Percentiles rank a stretch among this genome's conserved stretches.
Conservation (phyloP, 2,888 invertebrate genomes). For the Calameuta pallipes region DNA sequence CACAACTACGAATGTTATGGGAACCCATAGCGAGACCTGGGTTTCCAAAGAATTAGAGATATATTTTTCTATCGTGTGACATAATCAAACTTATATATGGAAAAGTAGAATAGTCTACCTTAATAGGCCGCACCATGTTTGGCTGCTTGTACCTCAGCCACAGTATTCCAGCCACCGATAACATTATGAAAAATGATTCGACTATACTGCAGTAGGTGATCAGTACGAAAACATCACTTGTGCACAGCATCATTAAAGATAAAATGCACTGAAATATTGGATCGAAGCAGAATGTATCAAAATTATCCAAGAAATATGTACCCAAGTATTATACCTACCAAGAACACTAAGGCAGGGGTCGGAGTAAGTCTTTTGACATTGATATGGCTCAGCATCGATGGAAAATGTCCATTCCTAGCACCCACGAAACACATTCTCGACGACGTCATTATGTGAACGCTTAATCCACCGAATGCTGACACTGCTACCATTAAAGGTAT, state of each 20-base stretch:
- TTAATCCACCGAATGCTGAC: conserved; percentile 92
- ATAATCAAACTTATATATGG: neutral
- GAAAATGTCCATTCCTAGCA: conserved; percentile 91
- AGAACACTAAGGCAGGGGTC: conserved; percentile 82
- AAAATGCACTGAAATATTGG: conserved; percentile 77
- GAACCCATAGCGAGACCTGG: conserved; percentile 80
- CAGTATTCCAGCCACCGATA: conserved; percentile 86
- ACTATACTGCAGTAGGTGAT: conserved; percentile 94
- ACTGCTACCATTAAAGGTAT: conserved; percentile 94
- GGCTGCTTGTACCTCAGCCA: conserved; percentile 86
- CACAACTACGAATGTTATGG: conserved; percentile 80
- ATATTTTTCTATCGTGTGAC: neutral
- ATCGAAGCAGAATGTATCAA: neutral
- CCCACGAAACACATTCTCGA: conserved; percentile 93
- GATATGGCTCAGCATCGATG: conserved; percentile 82
- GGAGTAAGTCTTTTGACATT: conserved; percentile 82
- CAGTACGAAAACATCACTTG: conserved; percentile 84
- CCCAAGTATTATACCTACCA: conserved; percentile 69
- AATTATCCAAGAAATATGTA: neutral
- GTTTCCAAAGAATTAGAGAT: conserved; percentile 14
- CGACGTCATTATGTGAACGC: conserved; percentile 95
- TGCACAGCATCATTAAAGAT: conserved; percentile 86
- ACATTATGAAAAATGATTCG: conserved; percentile 90
- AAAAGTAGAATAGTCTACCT: conserved; percentile 68
- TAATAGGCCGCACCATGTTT: conserved; percentile 84